These are phyloP conservation scores for Caenorhabditis doughertyi DNA, from an alignment of 2,888 invertebrate species.

Conservation along the genomic window DNA sequence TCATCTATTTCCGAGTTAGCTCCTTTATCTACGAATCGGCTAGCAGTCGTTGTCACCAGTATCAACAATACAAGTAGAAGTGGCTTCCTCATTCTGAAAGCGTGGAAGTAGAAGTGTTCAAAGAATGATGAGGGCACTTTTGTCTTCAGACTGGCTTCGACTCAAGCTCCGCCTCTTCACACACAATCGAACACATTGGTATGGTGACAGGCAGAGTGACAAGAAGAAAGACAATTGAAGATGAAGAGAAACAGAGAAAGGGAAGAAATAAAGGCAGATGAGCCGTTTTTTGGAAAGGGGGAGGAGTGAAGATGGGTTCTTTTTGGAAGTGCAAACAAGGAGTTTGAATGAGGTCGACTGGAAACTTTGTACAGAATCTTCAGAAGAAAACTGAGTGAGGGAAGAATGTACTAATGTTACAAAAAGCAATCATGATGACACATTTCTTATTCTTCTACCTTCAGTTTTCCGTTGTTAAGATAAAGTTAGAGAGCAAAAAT, in stretches of 20 bases:
- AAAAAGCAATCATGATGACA: constrained; percentile 44
- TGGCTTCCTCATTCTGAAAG: constrained; percentile 59
- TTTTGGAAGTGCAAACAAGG: constrained; percentile 28
- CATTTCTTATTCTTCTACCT: constrained; percentile 8
- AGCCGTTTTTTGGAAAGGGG: constrained; percentile 21
- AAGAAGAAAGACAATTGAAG: not conserved
- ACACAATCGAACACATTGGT: constrained; percentile 35
- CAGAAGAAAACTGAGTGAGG: not conserved
- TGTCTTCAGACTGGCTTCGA: constrained; percentile 3
- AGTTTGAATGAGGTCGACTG: constrained; percentile 28
- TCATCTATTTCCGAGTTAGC: constrained; percentile 43
- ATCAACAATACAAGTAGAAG: constrained; percentile 46
- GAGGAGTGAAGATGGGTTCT: not conserved
- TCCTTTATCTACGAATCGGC: constrained; percentile 38
- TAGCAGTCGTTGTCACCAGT: constrained; percentile 7
- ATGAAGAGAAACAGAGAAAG: constrained; percentile 22
- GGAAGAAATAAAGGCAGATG: constrained; percentile 1
- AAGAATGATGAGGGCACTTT: constrained; percentile 1
- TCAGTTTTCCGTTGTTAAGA: constrained; percentile 12
- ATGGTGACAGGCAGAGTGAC: constrained; percentile 32
- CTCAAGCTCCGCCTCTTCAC: constrained; percentile 37
- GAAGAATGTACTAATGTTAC: constrained; percentile 7
- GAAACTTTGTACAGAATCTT: constrained; percentile 8
- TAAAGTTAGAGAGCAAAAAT: not conserved
- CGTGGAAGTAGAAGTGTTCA: not conserved